Percentiles rank a stretch among this genome's conserved stretches.
phyloP scores from a whole-genome alignment of 2,113 vertebrate species.

The Labeo catla region DNA sequence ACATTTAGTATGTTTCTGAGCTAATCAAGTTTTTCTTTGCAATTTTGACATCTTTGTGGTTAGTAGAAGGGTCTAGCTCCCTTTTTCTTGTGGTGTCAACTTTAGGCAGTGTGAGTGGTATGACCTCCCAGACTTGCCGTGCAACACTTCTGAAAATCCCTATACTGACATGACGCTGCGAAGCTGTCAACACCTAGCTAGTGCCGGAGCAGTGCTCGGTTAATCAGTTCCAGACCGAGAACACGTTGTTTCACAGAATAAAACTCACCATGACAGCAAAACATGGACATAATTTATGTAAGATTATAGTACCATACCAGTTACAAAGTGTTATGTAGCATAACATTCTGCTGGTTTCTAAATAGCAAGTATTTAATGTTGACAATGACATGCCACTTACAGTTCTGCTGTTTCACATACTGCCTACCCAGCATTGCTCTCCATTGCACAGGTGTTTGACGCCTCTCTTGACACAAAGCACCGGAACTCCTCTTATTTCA shows the following conservation, averaged over 20 bases:
- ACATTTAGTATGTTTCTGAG: not conserved
- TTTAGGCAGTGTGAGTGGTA: constrained; percentile 54
- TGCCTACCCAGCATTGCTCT: constrained; percentile 1
- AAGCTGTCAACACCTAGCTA: constrained; percentile 36
- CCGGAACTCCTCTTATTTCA: constrained; percentile 12
- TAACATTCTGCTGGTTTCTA: not conserved
- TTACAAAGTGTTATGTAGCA: not conserved
- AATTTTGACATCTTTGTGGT: not conserved
- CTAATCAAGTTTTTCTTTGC: not conserved
- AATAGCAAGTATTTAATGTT: not conserved
- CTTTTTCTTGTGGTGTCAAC: constrained; percentile 18
- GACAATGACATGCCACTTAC: constrained; percentile 13
- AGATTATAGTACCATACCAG: not conserved
- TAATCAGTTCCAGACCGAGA: constrained; percentile 40
- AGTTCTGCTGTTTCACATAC: not conserved
- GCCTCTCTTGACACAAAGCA: constrained; percentile 29
- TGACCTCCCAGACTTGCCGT: constrained; percentile 20
- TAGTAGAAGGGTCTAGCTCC: not conserved
- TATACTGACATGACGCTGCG: constrained; percentile 30
- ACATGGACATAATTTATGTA: not conserved
- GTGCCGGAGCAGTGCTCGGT: not conserved
- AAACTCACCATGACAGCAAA: not conserved
- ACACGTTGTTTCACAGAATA: not conserved
- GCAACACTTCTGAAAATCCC: constrained; percentile 18
- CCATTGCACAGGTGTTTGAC: constrained; percentile 1